Base-by-base conservation (phyloP, 2,797 vertebrate species). In the Nannoperca australis region DNA sequence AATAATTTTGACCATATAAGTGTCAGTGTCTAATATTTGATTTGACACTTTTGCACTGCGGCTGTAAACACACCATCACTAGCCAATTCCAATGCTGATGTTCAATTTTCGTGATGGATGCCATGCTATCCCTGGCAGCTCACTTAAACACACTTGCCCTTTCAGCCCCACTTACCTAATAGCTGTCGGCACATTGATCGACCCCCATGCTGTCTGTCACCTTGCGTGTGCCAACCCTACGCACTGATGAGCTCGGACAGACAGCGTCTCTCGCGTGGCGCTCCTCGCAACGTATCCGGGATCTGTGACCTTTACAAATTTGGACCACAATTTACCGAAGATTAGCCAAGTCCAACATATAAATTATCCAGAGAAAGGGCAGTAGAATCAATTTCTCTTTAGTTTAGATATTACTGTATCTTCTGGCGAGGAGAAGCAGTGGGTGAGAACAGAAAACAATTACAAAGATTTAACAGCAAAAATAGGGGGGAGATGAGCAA, bases 81-180 rank as follows among this genome's bases (percentile, higher is more conserved):
- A 53, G 77, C 79, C 85, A 65, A 85, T 83, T 67, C 78, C 40
- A 71, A 56, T 45, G 75, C 72, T 61, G 69, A 73, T 81, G 78
- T 84, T 85, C 79, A 70, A 69, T 87, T 76, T 78, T 67, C 66
- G 73, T 68, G 76, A 88, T 78, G 74, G 87, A 86, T 76, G 65
- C 78, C 74, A 42, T 63, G 63, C 79, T 76, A 81, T 87, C 84
- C 83, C 85, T 8, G 50, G 82, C 27, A 59, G 70, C 80, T 81
- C 73, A 78, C 85, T 87, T 88, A 89, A 91, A 88, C 81, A 87
- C 86, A 90, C 91, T 90, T 94, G 93, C 91, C 95, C 94, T 96
- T 96, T 96, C 91, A 86, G 92, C 91, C 89, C 90, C 91, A 91
- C 93, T 95, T 94, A 94, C 93, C 93, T 95, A 91, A 94, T 94